These are phyloP conservation scores for Gasterosteus aculeatus DNA, from an alignment of 2,113 vertebrate genomes.

Conservation along the genomic window DNA sequence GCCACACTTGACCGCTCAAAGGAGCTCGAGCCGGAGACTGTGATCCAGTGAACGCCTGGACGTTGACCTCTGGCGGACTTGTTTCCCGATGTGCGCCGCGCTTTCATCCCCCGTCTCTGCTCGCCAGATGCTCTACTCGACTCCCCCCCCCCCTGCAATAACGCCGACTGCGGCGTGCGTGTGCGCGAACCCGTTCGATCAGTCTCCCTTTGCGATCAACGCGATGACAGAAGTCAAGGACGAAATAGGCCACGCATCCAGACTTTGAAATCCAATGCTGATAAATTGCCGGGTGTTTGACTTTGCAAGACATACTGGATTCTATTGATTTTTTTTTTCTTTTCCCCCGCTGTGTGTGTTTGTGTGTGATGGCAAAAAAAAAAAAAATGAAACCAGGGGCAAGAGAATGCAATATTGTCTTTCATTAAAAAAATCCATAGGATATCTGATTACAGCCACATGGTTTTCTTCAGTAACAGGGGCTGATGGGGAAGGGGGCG, in stretches of 20 bases:
- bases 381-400: conserved; percentile 30
- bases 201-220: not conserved
- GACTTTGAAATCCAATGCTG: conserved; percentile 74
- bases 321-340: conserved; percentile 70
- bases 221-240: conserved; percentile 58
- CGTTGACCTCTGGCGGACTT: conserved; percentile 40
- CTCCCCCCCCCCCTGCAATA: conserved; percentile 1
- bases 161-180: not conserved
- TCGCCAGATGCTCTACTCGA: conserved; percentile 8
- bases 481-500: conserved; percentile 33
- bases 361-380: conserved; percentile 50
- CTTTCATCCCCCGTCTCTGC: conserved; percentile 26
- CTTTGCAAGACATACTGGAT: conserved; percentile 70
- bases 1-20: conserved; percentile 61
- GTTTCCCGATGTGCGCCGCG: not conserved
- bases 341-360: conserved; percentile 42
- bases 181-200: not conserved
- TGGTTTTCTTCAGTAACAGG: conserved; percentile 69
- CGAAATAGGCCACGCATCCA: conserved; percentile 51
- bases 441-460: conserved; percentile 76
- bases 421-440: conserved; percentile 79
- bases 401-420: conserved; percentile 75
- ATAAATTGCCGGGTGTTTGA: conserved; percentile 75
- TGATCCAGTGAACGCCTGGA: conserved; percentile 36
- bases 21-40: conserved; percentile 31